Evolutionary conservation across 2,113 vertebrate species (phyloP).

Genomic region (Verasper variegatus): DNA sequence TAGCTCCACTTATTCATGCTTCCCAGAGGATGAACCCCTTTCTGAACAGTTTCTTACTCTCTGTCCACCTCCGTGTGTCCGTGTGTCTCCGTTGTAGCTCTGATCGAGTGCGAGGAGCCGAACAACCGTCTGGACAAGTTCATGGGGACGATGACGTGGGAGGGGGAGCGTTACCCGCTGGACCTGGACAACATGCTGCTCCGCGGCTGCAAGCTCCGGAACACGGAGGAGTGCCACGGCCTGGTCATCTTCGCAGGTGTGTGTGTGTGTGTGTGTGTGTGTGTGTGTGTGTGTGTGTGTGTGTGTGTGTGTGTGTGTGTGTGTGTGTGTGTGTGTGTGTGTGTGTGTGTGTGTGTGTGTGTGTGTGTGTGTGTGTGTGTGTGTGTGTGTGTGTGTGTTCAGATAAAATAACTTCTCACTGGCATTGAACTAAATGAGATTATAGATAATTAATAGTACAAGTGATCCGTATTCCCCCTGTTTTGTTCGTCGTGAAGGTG

Average conservation of each 20-base stretch:
- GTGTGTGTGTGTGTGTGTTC: neutral
- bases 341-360: no score
- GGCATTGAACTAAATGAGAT: no score
- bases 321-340: no score
- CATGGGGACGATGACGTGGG: constrained; percentile 87
- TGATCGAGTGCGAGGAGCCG: constrained; percentile 93
- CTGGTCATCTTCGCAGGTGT: constrained; percentile 91
- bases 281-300: no score
- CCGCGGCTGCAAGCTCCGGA: constrained; percentile 93
- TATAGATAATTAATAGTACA: no score
- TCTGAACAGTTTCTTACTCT: no score
- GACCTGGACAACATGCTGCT: constrained; percentile 93
- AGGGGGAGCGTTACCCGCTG: constrained; percentile 79
- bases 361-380: no score
- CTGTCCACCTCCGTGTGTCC: neutral
- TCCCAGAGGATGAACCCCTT: neutral
- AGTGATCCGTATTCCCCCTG: neutral
- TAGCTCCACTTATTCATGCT: neutral
- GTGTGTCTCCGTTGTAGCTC: constrained; percentile 74
- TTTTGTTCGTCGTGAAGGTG: constrained; percentile 76
- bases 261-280: no score
- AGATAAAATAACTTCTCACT: no score
- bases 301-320: no score
- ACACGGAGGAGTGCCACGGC: constrained; percentile 89
- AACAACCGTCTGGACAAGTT: constrained; percentile 98